phyloP scores from a whole-genome alignment of 2,113 vertebrate genomes.

The Dasyurus viverrinus region DNA sequence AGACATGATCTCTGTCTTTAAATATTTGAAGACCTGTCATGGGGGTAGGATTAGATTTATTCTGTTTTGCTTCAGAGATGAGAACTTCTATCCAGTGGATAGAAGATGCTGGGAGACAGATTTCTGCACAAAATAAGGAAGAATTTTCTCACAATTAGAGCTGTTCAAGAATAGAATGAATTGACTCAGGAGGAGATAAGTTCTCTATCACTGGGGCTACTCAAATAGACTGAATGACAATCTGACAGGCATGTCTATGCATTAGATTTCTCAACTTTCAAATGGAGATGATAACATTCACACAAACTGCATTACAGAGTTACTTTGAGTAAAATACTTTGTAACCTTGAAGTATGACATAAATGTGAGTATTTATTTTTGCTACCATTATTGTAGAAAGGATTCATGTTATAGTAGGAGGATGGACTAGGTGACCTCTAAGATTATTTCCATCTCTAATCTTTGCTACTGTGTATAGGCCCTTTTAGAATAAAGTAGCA shows the following conservation, averaged over 20 bases:
- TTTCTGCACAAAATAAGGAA: constrained; percentile 48
- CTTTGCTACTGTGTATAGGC: not conserved
- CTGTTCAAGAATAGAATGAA: not conserved
- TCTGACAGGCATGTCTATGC: not conserved
- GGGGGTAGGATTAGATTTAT: not conserved
- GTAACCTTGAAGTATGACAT: not conserved
- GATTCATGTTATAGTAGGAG: not conserved
- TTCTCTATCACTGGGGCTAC: not conserved
- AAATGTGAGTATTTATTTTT: not conserved
- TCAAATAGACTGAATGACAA: not conserved
- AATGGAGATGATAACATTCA: not conserved
- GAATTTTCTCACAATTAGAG: not conserved
- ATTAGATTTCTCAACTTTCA: not conserved
- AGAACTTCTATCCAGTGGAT: not conserved
- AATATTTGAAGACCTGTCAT: constrained; percentile 4
- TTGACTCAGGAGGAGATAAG: not conserved
- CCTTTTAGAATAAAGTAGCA: constrained; percentile 25
- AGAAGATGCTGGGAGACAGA: not conserved
- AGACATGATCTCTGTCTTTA: constrained; percentile 41
- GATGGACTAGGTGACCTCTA: not conserved
- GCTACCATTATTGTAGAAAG: not conserved
- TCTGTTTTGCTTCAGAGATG: constrained; percentile 13
- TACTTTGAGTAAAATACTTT: not conserved
- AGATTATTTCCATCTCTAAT: not conserved
- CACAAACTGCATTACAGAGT: not conserved